Percentiles rank a stretch among this genome's conserved stretches.
Conservation (phyloP, 2,888 invertebrate genomes). For the Thymelicus sylvestris region DNA sequence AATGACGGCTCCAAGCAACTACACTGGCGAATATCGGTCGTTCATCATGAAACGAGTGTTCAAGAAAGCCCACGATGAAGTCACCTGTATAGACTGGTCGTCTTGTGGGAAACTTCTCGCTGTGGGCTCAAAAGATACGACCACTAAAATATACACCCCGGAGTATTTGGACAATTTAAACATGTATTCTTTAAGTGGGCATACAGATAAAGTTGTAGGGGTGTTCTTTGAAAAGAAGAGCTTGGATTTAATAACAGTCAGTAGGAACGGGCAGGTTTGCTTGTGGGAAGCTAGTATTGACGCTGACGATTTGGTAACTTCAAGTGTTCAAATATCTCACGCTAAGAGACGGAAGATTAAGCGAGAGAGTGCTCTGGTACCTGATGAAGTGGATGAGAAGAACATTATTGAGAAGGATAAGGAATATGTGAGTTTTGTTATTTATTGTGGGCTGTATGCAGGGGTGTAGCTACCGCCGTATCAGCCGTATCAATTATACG, state of each 20-base stretch:
- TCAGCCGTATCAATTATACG: no score
- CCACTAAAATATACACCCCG: constrained; percentile 92
- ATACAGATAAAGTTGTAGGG: constrained; percentile 92
- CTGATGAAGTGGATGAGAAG: constrained; percentile 87
- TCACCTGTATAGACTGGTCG: constrained; percentile 96
- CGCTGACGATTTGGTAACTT: constrained; percentile 87
- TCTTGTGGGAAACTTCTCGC: constrained; percentile 94
- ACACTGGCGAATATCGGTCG: constrained; percentile 93
- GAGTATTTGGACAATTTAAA: constrained; percentile 90
- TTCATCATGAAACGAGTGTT: constrained; percentile 94
- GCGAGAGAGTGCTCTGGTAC: constrained; percentile 84
- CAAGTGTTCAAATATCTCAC: constrained; percentile 78
- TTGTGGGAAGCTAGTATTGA: constrained; percentile 94
- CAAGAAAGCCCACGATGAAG: constrained; percentile 92
- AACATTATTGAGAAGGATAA: constrained; percentile 84
- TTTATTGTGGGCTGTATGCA: not conserved
- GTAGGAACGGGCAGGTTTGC: constrained; percentile 93
- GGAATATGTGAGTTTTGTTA: constrained; percentile 64
- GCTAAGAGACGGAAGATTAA: constrained; percentile 72
- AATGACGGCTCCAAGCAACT: constrained; percentile 93
- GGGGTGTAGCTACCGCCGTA: no score
- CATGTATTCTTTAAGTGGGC: constrained; percentile 91
- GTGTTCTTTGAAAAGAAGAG: constrained; percentile 95
- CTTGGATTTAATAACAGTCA: constrained; percentile 93
- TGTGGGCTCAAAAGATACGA: constrained; percentile 95